phyloP scores from a whole-genome alignment of 2,888 invertebrate genomes.

The Acanthosepion esculentum region DNA sequence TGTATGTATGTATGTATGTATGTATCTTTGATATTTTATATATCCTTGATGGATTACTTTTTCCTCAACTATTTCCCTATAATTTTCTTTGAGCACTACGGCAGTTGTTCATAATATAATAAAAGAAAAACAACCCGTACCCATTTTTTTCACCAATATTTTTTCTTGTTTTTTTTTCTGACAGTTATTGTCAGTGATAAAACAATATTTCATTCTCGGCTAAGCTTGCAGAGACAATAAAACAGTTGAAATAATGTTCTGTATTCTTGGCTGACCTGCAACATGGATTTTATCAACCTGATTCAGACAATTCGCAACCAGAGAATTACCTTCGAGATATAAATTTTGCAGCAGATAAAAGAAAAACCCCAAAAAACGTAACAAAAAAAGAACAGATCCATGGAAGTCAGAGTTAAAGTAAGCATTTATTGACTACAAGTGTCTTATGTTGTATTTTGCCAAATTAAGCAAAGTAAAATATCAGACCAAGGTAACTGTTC shows the following conservation, averaged over 20 bases:
- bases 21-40: background rate
- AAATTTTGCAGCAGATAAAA: background rate
- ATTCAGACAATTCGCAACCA: background rate
- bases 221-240: slow-evolving; percentile 33
- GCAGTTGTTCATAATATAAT: background rate
- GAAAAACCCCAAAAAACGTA: background rate
- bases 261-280: background rate
- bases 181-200: slow-evolving; percentile 10
- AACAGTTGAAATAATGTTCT: slow-evolving; percentile 22
- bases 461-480: too few species aligned
- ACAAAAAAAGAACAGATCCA: too few species aligned
- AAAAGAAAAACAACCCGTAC: background rate
- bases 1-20: too few species aligned
- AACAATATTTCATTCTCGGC: slow-evolving; percentile 1
- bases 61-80: background rate
- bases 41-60: background rate
- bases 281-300: background rate
- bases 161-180: background rate
- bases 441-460: background rate
- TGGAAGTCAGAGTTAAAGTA: background rate
- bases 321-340: background rate
- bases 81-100: background rate
- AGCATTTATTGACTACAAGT: background rate
- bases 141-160: background rate
- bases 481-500: too few species aligned